These are phyloP conservation scores for Trissonchulus latispiculum DNA, from an alignment of 2,888 invertebrate species.

Conservation along the genomic window DNA sequence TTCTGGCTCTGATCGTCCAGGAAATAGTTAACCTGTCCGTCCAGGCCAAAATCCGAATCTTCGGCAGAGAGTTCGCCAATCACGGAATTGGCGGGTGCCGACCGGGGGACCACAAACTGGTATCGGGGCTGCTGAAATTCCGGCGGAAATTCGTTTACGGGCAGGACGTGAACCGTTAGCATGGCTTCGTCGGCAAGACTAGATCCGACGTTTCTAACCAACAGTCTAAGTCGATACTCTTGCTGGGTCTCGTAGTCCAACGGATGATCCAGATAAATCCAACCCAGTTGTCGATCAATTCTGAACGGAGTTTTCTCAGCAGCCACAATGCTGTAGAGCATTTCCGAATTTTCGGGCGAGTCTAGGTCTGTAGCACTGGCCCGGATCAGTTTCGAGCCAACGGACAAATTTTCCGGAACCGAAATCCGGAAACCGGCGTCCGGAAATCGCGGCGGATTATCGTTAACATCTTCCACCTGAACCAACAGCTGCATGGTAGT, in stretches of 20 bases:
- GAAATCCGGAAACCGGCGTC: constrained; percentile 64
- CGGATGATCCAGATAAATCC: constrained; percentile 61
- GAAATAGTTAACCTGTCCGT: constrained; percentile 78
- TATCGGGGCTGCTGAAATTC: constrained; percentile 77
- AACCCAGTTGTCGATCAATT: constrained; percentile 66
- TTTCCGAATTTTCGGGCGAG: constrained; percentile 71
- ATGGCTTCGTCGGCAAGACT: constrained; percentile 61
- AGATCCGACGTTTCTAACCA: constrained; percentile 77
- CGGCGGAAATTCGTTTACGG: constrained; percentile 78
- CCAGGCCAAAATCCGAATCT: constrained; percentile 75
- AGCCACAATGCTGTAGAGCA: constrained; percentile 69
- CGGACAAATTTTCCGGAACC: constrained; percentile 68
- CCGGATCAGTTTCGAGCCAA: constrained; percentile 63
- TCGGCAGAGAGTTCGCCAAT: constrained; percentile 77
- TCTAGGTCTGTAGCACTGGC: constrained; percentile 71
- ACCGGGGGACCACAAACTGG: constrained; percentile 83
- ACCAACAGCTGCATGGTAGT: constrained; percentile 80
- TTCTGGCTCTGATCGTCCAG: constrained; percentile 55
- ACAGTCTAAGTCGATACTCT: constrained; percentile 61
- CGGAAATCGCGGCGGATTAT: constrained; percentile 78
- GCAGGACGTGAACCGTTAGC: constrained; percentile 64
- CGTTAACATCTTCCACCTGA: constrained; percentile 58
- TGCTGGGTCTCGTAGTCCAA: constrained; percentile 80
- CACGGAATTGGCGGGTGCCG: constrained; percentile 69
- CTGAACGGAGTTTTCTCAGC: constrained; percentile 63